These are phyloP conservation scores for Thryonomys swinderianus DNA, from an alignment of 2,113 vertebrate genomes.

Conservation along the genomic window DNA sequence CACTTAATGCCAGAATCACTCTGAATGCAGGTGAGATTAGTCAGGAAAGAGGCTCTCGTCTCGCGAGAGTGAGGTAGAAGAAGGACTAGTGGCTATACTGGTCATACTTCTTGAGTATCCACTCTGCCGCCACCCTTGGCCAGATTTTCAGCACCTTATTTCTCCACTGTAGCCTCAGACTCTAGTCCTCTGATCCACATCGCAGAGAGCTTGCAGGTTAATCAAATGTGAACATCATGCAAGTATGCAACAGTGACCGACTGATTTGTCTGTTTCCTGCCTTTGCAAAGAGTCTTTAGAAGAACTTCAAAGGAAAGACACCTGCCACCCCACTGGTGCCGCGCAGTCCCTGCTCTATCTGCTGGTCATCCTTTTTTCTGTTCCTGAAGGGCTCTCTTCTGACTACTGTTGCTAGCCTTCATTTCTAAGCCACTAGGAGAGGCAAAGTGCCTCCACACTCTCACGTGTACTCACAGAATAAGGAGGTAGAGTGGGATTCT, in stretches of 20 bases:
- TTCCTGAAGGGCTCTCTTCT: not conserved
- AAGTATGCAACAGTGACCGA: not conserved
- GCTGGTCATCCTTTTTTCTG: not conserved
- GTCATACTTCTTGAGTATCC: not conserved
- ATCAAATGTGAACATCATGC: not conserved
- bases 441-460: not conserved
- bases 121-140: not conserved
- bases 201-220: not conserved
- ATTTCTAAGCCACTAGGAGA: not conserved
- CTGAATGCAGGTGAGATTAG: not conserved
- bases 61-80: not conserved
- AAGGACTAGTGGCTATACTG: no score
- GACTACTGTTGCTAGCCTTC: not conserved
- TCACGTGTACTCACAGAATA: not conserved
- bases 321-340: not conserved
- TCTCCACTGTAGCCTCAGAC: not conserved
- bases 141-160: not conserved
- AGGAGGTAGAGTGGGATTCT: not conserved
- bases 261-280: not conserved
- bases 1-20: not conserved
- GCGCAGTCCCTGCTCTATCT: not conserved
- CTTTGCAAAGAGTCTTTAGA: conserved; percentile 2
- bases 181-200: not conserved
- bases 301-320: conserved; percentile 40
- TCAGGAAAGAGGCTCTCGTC: not conserved